A percentile compares a stretch with the other conserved stretches of the same genome.
Evolutionary conservation across 1,140 invertebrate species (phyloP).

Genomic region (Cylas formicarius): DNA sequence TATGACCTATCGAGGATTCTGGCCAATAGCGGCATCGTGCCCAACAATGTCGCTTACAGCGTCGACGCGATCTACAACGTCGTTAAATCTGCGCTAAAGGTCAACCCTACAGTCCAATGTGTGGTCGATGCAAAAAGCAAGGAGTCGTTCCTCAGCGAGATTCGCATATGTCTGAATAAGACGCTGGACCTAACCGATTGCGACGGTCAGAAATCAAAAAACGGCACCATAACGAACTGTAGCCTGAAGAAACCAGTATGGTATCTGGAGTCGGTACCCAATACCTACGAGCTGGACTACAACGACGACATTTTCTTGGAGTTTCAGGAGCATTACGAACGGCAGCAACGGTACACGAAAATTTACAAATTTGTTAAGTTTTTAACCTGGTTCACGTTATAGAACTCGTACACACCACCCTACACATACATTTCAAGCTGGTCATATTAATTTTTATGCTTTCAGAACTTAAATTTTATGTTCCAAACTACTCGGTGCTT

Average conservation of each 20-base stretch:
- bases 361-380: constrained; percentile 27
- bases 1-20: constrained; percentile 47
- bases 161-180: constrained; percentile 62
- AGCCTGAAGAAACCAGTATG: constrained; percentile 46
- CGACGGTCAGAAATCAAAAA: constrained; percentile 1
- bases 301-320: constrained; percentile 7
- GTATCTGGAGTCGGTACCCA: constrained; percentile 44
- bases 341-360: constrained; percentile 16
- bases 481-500: no score
- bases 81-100: constrained; percentile 48
- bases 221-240: constrained; percentile 47
- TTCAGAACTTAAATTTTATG: no score
- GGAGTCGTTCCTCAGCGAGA: constrained; percentile 52
- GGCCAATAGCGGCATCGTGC: constrained; percentile 47
- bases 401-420: no score
- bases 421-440: no score
- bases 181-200: constrained; percentile 39
- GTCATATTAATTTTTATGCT: no score
- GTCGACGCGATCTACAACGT: constrained; percentile 51
- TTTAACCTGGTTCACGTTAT: constrained; percentile 28
- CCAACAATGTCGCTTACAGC: constrained; percentile 50
- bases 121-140: constrained; percentile 46
- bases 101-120: constrained; percentile 58
- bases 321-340: constrained; percentile 13
- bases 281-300: not conserved